Evolutionary conservation across 1,140 invertebrate genomes (phyloP), one percentile per base, ranked within the genome.

Genomic region (Drosophila gunungcola): DNA sequence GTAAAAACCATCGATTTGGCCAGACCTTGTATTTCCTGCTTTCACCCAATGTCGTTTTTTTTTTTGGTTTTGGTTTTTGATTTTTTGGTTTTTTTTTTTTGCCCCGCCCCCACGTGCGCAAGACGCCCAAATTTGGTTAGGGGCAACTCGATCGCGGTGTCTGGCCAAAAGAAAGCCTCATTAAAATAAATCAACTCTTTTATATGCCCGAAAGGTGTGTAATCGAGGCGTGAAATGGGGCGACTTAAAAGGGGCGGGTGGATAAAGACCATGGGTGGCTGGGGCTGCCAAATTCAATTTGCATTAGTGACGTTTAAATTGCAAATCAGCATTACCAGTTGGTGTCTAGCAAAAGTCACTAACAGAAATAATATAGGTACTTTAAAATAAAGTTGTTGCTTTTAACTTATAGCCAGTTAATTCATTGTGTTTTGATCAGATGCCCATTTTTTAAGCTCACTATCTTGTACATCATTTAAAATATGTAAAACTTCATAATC

Each of bases 21-120:
- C 75, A 86, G 80, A 83, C 83, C 83, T 86, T 86, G 84, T 80
- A 43, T 83, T 86, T 86, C 83, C 83, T 86, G 83, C 83, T 86
- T 86, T 86, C 83, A 80, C 83, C 52, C 58, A 45, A 61, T 36
- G 65, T 13, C 53, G 72, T 68, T 65, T 39, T 39, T 39, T 39
- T 4, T 39, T n/a, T n/a, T 21, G 21, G 36, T 34, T 34, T 9
- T 13, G 16, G 2, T 10, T 9, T 13, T 29, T 52, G n/a, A 3
- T 39, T 4, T 39, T n/a, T 39, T 36, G 16, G 34, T 32, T 32
- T 9, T 13, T 34, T 4, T 10, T 9, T 13, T 29, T 52, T 48
- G 68, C 36, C 56, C 78, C 82, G 78, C 78, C 60, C 51, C 38
- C 54, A 62, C 42, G 70, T 67, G 74, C 54, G 55, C 74, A 65